Conservation (phyloP, 2,113 vertebrate species). For the Malurus cyaneus region DNA sequence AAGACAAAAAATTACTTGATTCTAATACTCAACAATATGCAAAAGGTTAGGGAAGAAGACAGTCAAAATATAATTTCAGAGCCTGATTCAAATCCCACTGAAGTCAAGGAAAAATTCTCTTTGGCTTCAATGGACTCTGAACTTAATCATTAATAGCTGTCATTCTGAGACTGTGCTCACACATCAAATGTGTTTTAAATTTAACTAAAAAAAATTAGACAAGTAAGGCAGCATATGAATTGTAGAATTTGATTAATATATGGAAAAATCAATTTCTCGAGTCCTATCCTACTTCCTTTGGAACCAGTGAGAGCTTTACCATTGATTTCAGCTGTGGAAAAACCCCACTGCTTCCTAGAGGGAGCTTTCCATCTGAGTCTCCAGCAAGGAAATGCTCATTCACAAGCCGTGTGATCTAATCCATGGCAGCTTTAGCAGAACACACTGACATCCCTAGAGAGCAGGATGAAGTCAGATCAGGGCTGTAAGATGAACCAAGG, state of each 20-base stretch:
- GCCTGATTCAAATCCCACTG: not conserved
- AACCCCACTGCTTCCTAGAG: not conserved
- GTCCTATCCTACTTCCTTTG: not conserved
- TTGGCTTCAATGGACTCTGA: not conserved
- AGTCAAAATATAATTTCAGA: slow-evolving; percentile 16
- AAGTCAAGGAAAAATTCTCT: not conserved
- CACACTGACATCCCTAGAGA: slow-evolving; percentile 22
- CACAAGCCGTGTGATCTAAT: not conserved
- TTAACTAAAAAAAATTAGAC: not conserved
- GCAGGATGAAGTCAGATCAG: slow-evolving; percentile 61
- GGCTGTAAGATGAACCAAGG: slow-evolving; percentile 47
- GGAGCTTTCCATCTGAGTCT: slow-evolving; percentile 34
- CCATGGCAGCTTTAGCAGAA: slow-evolving; percentile 58
- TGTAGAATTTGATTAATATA: slow-evolving; percentile 10
- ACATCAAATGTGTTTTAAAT: slow-evolving; percentile 39
- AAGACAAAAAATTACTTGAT: not conserved
- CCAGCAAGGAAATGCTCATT: slow-evolving; percentile 19
- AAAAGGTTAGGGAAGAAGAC: slow-evolving; percentile 29
- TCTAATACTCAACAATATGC: not conserved
- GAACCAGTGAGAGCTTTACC: not conserved
- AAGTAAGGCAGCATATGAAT: not conserved
- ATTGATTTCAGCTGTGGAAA: not conserved
- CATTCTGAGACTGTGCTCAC: not conserved
- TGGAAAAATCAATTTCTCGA: not conserved
- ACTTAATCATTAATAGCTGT: not conserved